Evolutionary conservation across 2,113 vertebrate species (phyloP).

Genomic region (Melanerpes formicivorus): DNA sequence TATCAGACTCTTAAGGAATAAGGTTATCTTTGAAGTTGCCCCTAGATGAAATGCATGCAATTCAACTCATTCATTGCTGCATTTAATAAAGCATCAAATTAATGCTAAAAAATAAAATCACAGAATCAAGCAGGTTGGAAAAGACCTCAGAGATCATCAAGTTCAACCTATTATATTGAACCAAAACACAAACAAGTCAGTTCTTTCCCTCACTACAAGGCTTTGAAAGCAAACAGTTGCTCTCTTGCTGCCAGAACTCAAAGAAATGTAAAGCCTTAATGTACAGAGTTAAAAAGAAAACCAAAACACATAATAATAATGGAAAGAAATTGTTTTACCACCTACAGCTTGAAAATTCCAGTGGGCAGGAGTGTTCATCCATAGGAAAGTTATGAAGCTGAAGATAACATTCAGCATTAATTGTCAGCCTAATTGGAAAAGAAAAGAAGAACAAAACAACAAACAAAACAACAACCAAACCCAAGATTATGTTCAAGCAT

Average conservation of each 20-base stretch:
- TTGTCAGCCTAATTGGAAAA: constrained; percentile 91
- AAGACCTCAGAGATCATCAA: too few relatives aligned
- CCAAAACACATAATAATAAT: background rate
- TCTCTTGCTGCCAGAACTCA: background rate
- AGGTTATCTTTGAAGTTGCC: background rate
- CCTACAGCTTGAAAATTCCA: constrained; percentile 99
- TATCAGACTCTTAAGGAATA: background rate
- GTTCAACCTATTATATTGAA: background rate
- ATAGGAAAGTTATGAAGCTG: constrained; percentile 99
- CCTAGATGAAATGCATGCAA: background rate
- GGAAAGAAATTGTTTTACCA: constrained; percentile 60
- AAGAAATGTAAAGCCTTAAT: background rate
- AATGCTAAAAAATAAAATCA: background rate
- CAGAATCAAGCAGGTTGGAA: too few relatives aligned
- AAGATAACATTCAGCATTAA: constrained; percentile 99
- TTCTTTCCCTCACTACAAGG: background rate
- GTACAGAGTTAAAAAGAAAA: background rate
- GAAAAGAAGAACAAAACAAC: accelerated
- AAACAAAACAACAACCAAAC: too few relatives aligned
- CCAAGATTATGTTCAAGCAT: background rate
- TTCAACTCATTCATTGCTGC: background rate
- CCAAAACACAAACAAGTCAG: background rate
- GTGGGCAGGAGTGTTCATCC: constrained; percentile 97
- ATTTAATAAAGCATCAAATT: background rate
- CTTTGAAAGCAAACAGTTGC: background rate